phyloP scores from a whole-genome alignment of 2,797 vertebrate genomes.

The Poeciliopsis infans region DNA sequence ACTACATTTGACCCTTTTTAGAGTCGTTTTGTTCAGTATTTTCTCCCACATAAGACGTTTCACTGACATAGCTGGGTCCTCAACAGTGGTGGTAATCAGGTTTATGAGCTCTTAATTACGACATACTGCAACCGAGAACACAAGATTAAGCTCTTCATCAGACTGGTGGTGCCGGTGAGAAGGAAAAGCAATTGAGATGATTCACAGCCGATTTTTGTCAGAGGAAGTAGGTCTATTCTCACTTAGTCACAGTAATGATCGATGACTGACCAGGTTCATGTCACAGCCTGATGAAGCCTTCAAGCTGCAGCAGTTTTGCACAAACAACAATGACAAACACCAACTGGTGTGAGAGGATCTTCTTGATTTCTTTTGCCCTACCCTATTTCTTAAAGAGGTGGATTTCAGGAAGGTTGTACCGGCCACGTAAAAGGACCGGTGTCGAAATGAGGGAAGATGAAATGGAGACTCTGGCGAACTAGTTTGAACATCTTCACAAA shows the following conservation, averaged over 20 bases:
- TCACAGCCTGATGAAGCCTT: not conserved
- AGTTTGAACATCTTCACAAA: not conserved
- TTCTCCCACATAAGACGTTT: not conserved
- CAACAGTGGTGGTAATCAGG: not conserved
- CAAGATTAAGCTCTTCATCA: conserved; percentile 18
- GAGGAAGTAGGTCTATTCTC: not conserved
- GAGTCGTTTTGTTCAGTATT: not conserved
- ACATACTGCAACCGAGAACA: conserved; percentile 2
- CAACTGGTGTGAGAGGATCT: not conserved
- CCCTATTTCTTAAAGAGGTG: not conserved
- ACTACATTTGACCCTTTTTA: not conserved
- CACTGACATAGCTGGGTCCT: not conserved
- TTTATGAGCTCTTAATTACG: not conserved
- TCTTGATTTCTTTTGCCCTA: not conserved
- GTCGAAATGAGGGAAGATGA: not conserved
- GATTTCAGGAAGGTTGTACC: not conserved
- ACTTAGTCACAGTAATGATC: not conserved
- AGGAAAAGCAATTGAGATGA: not conserved
- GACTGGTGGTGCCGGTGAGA: not conserved
- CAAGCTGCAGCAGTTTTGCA: not conserved
- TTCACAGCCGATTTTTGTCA: not conserved
- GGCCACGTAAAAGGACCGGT: not conserved
- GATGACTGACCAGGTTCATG: conserved; percentile 1
- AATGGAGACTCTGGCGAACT: not conserved
- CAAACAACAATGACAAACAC: not conserved